Evolutionary conservation across 2,797 vertebrate species (phyloP).

Genomic region (Sebastiscus tertius): DNA sequence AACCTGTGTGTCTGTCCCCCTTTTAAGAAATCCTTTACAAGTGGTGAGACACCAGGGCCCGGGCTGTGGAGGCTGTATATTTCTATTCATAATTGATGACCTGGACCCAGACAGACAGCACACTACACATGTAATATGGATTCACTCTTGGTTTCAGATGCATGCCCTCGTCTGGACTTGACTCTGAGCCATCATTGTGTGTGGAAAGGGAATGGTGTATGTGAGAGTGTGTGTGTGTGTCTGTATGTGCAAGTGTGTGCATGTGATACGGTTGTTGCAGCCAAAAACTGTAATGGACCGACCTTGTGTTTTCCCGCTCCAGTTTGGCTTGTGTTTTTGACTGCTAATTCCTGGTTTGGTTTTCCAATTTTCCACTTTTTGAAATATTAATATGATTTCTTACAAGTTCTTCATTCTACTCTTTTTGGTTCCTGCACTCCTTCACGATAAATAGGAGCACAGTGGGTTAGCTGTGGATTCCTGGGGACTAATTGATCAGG

Average conservation of each 20-base stretch:
- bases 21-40: conserved; percentile 88
- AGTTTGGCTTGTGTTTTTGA: conserved; percentile 24
- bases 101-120: conserved; percentile 87
- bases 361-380: conserved; percentile 12
- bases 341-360: conserved; percentile 37
- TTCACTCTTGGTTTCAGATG: conserved; percentile 86
- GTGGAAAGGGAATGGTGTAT: conserved; percentile 58
- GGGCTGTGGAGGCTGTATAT: conserved; percentile 87
- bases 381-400: conserved; percentile 21
- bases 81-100: conserved; percentile 98
- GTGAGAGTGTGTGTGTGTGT: conserved; percentile 11
- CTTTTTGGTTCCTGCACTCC: conserved; percentile 3
- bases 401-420: conserved; percentile 4
- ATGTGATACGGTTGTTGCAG: conserved; percentile 34
- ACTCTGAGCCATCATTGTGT: conserved; percentile 78
- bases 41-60: conserved; percentile 84
- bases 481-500: conserved; percentile 60
- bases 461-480: conserved; percentile 32
- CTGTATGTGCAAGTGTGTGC: conserved; percentile 14
- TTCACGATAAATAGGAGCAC: conserved; percentile 14
- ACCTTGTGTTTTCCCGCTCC: conserved; percentile 43
- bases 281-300: conserved; percentile 40
- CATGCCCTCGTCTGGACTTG: conserved; percentile 78
- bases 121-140: conserved; percentile 91
- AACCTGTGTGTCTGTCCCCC: conserved; percentile 87